Evolutionary conservation across 2,888 invertebrate genomes (phyloP).

Genomic region (Acheta domesticus): DNA sequence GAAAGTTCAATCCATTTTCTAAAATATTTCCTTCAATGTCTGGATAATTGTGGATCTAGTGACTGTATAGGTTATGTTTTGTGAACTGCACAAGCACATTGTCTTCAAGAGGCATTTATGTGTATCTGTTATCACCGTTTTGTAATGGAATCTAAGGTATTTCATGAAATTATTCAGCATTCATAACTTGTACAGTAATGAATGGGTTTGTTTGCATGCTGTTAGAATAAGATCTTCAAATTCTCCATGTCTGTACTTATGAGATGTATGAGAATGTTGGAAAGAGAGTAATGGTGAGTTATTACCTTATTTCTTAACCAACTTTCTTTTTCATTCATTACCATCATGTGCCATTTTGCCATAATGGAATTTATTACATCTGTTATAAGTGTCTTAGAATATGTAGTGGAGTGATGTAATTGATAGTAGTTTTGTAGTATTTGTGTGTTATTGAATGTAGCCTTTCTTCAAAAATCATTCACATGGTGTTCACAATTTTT

Average conservation of each 20-base stretch:
- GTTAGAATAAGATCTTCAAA: background rate
- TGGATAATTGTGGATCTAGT: no score
- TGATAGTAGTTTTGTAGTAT: background rate
- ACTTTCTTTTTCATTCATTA: no score
- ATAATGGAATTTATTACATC: slow-evolving; percentile 10
- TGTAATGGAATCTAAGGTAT: no score
- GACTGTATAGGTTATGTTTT: no score
- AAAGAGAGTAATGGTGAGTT: background rate
- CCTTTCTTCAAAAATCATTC: background rate
- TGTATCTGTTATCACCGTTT: no score
- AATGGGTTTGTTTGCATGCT: background rate
- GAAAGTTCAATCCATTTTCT: no score
- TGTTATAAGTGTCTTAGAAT: background rate
- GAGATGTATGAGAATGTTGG: background rate
- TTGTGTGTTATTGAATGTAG: slow-evolving; percentile 3
- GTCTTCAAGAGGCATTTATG: no score
- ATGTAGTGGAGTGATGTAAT: background rate
- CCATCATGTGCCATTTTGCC: background rate
- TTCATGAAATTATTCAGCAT: no score
- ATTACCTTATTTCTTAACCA: no score
- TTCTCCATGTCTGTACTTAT: background rate
- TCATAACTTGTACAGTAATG: background rate
- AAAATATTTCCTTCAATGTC: no score
- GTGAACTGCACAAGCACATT: no score
- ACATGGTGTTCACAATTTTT: slow-evolving; percentile 3